A percentile compares a stretch with the other conserved stretches of the same genome.
Conservation (phyloP, 2,797 vertebrate species). For the Alosa sapidissima region DNA sequence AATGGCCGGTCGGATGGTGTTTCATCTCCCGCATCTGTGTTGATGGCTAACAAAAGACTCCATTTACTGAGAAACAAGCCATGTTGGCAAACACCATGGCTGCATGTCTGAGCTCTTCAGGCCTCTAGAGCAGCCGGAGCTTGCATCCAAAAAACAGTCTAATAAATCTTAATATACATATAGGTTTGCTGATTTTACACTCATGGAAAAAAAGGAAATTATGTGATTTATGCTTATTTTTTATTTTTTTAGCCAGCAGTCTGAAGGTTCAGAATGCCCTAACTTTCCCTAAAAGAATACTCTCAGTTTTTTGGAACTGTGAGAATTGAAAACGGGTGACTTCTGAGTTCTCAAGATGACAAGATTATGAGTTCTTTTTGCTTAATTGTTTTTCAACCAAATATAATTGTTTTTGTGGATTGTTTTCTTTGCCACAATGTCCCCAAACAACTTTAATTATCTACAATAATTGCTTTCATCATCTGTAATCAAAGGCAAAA, state of each 20-base stretch:
- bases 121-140: conserved; percentile 50
- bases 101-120: conserved; percentile 51
- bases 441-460: neutral
- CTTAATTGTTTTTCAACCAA: neutral
- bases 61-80: conserved; percentile 63
- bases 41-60: conserved; percentile 74
- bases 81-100: conserved; percentile 54
- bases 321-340: neutral
- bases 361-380: conserved; percentile 4
- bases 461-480: neutral
- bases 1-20: conserved; percentile 62
- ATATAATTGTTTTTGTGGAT: neutral
- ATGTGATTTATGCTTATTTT: conserved; percentile 60
- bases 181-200: conserved; percentile 71
- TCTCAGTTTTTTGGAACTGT: neutral
- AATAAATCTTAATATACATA: conserved; percentile 67
- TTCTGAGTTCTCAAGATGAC: neutral
- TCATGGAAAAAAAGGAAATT: conserved; percentile 64
- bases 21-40: conserved; percentile 69
- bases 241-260: conserved; percentile 35
- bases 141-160: conserved; percentile 66
- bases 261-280: conserved; percentile 34
- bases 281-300: conserved; percentile 62
- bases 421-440: neutral
- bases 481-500: neutral